Evolutionary conservation across 1,140 invertebrate genomes (phyloP), one percentile per base, ranked within the genome.

Genomic region (Leptonema lineaticorne): DNA sequence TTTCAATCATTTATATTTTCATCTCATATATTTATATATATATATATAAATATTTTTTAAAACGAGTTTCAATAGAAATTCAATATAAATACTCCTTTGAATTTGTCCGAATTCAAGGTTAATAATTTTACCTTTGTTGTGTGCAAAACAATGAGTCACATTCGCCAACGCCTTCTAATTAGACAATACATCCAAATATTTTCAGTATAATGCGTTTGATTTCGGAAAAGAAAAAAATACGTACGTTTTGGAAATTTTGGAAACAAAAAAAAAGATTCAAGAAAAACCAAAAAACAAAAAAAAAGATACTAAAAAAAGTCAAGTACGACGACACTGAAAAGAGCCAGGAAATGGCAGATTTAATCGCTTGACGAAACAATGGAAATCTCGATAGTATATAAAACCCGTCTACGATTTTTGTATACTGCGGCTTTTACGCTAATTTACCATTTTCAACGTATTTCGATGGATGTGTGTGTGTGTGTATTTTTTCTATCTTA

Each of bases 331-430:
- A 53, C 50, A 53, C 50, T 53, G 22, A 53, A 53, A 20, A 11
- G 22, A 53, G n/a, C n/a, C 50, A 53, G 50, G 50, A 53, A 53
- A 53, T 24, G 18, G 50, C 27, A 22, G 50, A 53, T 53, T 53
- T 53, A 53, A 53, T 53, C 50, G 50, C 50, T 53, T 24, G 22
- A 53, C 24, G 50, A 53, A 53, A 53, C 50, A 53, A 53, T 53
- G 50, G 22, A 22, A 53, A 48, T 48, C 46, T 48, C 50, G 50
- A 53, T 53, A 53, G 50, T 14, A 41, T 16, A 24, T 26, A 22
- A 20, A 7, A 53, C n/a, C 50, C 50, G 50, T 14, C 50, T 53
- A 24, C 27, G 50, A 53, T 53, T 53, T 24, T 53, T 53, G 22
- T 16, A 22, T 11, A 20, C 27, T 5, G 11, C 11, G 8, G 46